phyloP scores from a whole-genome alignment of 2,113 vertebrate species.

The Girardinichthys multiradiatus region DNA sequence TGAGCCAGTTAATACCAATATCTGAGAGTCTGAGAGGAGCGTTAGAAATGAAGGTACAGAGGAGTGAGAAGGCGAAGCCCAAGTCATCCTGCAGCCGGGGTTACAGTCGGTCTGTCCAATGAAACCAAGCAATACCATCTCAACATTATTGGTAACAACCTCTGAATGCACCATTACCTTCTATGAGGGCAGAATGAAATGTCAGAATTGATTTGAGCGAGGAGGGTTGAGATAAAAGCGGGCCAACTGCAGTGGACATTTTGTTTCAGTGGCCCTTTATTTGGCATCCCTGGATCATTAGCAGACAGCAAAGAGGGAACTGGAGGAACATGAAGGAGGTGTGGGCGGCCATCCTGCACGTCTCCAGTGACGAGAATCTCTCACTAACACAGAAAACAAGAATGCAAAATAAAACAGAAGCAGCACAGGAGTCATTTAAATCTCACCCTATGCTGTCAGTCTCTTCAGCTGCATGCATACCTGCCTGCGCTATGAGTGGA shows the following conservation, averaged over 20 bases:
- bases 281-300: constrained; percentile 67
- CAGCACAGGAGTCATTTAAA: constrained; percentile 60
- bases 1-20: constrained; percentile 33
- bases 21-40: neutral
- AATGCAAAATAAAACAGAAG: constrained; percentile 15
- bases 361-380: constrained; percentile 47
- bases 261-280: constrained; percentile 63
- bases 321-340: constrained; percentile 54
- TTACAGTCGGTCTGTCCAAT: constrained; percentile 61
- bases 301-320: constrained; percentile 31
- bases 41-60: constrained; percentile 5
- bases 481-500: constrained; percentile 58
- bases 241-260: constrained; percentile 66
- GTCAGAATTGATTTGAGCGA: constrained; percentile 75
- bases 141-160: constrained; percentile 76
- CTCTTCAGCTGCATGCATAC: too few relatives aligned
- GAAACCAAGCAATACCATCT: constrained; percentile 64
- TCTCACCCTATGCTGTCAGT: constrained; percentile 69
- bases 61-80: constrained; percentile 3
- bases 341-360: constrained; percentile 34
- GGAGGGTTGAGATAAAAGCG: constrained; percentile 63
- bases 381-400: neutral
- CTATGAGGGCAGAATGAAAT: constrained; percentile 78
- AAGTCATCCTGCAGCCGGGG: constrained; percentile 49
- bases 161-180: constrained; percentile 77